Evolutionary conservation across 2,888 invertebrate genomes (phyloP).

Genomic region (Drosophila paucipuncta): DNA sequence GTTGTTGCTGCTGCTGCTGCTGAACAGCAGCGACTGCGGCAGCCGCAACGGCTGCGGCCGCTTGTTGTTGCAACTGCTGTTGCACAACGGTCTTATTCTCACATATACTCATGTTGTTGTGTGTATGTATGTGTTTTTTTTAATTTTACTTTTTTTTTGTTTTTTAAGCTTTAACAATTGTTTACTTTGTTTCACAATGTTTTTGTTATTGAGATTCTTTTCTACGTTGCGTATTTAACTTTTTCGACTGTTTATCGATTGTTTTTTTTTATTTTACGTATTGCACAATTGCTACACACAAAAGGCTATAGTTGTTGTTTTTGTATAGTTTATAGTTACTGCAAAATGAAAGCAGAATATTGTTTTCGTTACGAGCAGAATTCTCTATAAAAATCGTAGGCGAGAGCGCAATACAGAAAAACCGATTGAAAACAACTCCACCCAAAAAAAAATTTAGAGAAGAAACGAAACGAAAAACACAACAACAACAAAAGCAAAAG

Average conservation of each 20-base stretch:
- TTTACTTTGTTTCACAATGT: constrained; percentile 60
- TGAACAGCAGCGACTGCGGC: constrained; percentile 67
- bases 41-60: constrained; percentile 69
- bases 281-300: constrained; percentile 70
- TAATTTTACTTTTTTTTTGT: constrained; percentile 19
- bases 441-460: constrained; percentile 63
- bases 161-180: constrained; percentile 55
- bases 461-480: constrained; percentile 51
- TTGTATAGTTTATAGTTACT: constrained; percentile 47
- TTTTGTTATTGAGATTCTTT: constrained; percentile 49
- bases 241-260: constrained; percentile 53
- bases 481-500: constrained; percentile 39
- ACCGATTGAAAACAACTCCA: constrained; percentile 75
- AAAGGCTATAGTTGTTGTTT: constrained; percentile 38
- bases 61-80: constrained; percentile 78
- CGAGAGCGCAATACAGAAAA: constrained; percentile 50
- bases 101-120: constrained; percentile 83
- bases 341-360: constrained; percentile 51
- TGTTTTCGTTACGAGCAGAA: constrained; percentile 34
- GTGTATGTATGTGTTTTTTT: constrained; percentile 34
- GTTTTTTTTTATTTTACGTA: constrained; percentile 47
- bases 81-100: constrained; percentile 84
- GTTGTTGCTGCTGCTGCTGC: constrained; percentile 60
- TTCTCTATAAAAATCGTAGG: constrained; percentile 39
- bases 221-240: constrained; percentile 51